A percentile compares a stretch with the other conserved stretches of the same genome.
phyloP scores from a whole-genome alignment of 2,888 invertebrate species.

The Pyrrhia umbra region DNA sequence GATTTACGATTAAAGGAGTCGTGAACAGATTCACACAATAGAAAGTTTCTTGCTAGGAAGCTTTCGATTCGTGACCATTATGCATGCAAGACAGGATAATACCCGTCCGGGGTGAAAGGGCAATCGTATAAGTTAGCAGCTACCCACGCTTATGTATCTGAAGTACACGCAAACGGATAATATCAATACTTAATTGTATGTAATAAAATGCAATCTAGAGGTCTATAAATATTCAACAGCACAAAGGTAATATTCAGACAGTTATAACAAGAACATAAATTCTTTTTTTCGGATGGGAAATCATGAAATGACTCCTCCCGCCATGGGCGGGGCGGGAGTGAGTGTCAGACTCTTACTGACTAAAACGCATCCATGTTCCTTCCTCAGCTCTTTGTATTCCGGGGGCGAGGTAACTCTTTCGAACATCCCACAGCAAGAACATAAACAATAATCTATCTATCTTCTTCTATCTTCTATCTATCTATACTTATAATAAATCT shows the following conservation, averaged over 20 bases:
- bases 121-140: slow-evolving; percentile 46
- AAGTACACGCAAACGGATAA: slow-evolving; percentile 1
- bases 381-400: too few relatives aligned
- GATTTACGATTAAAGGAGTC: slow-evolving; percentile 65
- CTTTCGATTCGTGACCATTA: slow-evolving; percentile 72
- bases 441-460: too few relatives aligned
- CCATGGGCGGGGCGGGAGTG: too few relatives aligned
- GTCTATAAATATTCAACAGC: not conserved
- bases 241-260: not conserved
- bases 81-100: slow-evolving; percentile 67
- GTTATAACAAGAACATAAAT: not conserved
- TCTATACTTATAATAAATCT: too few relatives aligned
- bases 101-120: slow-evolving; percentile 64
- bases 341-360: too few relatives aligned
- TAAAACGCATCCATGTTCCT: too few relatives aligned
- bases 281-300: not conserved
- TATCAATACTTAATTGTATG: slow-evolving; percentile 6
- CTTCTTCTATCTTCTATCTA: too few relatives aligned
- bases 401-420: too few relatives aligned
- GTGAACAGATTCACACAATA: slow-evolving; percentile 69
- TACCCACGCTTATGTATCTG: slow-evolving; percentile 16
- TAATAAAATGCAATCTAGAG: slow-evolving; percentile 2
- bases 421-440: too few relatives aligned
- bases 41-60: slow-evolving; percentile 66
- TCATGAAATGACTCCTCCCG: too few relatives aligned